Conservation (phyloP, 1,140 invertebrate genomes). For the Doryteuthis pealeii region DNA sequence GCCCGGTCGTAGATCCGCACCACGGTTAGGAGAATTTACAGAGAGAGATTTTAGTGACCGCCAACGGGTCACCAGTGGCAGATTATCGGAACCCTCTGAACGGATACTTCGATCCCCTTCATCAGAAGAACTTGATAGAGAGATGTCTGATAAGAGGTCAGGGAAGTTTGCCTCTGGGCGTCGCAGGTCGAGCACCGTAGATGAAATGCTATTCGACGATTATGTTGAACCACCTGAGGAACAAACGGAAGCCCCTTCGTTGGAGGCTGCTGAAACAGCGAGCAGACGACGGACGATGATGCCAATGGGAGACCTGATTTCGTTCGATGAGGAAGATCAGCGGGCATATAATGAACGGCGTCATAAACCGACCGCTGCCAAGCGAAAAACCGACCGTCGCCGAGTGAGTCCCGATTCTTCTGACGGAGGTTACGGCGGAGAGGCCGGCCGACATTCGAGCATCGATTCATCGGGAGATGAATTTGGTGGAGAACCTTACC, state of each 20-base stretch:
- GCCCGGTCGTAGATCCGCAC: neutral
- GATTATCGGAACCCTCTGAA: neutral
- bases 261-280: neutral
- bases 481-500: slow-evolving; percentile 38
- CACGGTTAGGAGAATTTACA: neutral
- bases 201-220: slow-evolving; percentile 56
- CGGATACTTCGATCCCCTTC: slow-evolving; percentile 2
- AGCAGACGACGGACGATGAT: slow-evolving; percentile 22
- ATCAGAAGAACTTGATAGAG: neutral
- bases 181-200: slow-evolving; percentile 51
- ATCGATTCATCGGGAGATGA: slow-evolving; percentile 31
- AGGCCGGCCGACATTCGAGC: slow-evolving; percentile 17
- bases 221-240: slow-evolving; percentile 39
- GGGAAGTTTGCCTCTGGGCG: slow-evolving; percentile 41
- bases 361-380: slow-evolving; percentile 14
- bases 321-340: slow-evolving; percentile 46
- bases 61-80: neutral
- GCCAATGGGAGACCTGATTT: slow-evolving; percentile 48
- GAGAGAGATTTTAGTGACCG: neutral
- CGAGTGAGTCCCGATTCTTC: slow-evolving; percentile 25
- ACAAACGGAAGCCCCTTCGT: neutral
- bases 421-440: slow-evolving; percentile 5
- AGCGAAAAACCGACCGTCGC: neutral
- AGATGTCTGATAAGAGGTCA: slow-evolving; percentile 22
- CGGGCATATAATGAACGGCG: slow-evolving; percentile 14